These are phyloP conservation scores for Virgularia gustaviana DNA, from an alignment of 92 coral and sea anemone species.

Conservation along the genomic window DNA sequence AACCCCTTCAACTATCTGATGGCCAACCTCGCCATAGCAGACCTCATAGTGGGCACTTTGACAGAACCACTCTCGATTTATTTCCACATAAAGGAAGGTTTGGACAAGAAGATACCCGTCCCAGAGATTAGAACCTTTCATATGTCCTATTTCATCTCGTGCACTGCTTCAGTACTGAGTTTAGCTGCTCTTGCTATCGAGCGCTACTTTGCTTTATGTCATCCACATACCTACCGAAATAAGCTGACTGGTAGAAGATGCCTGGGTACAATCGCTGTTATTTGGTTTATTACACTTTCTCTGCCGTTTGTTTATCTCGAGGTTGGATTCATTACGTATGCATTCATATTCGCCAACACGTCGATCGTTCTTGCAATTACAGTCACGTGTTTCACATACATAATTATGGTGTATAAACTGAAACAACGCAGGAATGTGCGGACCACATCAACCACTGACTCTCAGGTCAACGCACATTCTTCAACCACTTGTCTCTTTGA, in stretches of 20 bases:
- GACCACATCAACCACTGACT: constrained; percentile 35
- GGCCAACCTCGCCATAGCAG: constrained; percentile 71
- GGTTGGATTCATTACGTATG: constrained; percentile 62
- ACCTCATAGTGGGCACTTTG: constrained; percentile 68
- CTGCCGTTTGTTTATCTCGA: constrained; percentile 64
- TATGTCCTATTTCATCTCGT: constrained; percentile 61
- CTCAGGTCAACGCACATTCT: background rate
- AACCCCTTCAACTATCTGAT: constrained; percentile 75
- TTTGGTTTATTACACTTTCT: constrained; percentile 59
- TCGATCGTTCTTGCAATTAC: constrained; percentile 54
- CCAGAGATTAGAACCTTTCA: constrained; percentile 54
- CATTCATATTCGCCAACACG: constrained; percentile 82
- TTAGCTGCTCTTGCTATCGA: constrained; percentile 71
- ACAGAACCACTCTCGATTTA: constrained; percentile 70
- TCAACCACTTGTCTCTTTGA: background rate
- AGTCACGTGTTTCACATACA: constrained; percentile 59
- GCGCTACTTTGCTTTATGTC: constrained; percentile 30
- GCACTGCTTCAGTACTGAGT: constrained; percentile 75
- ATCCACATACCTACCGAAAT: constrained; percentile 28
- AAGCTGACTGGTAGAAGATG: constrained; percentile 19
- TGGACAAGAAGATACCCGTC: constrained; percentile 19
- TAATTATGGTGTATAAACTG: constrained; percentile 52
- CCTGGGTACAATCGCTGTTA: constrained; percentile 9
- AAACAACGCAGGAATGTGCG: constrained; percentile 34
- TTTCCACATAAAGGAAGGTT: constrained; percentile 66